These are phyloP conservation scores for Oryzias javanicus DNA, from an alignment of 2,113 vertebrate genomes.

Conservation along the genomic window DNA sequence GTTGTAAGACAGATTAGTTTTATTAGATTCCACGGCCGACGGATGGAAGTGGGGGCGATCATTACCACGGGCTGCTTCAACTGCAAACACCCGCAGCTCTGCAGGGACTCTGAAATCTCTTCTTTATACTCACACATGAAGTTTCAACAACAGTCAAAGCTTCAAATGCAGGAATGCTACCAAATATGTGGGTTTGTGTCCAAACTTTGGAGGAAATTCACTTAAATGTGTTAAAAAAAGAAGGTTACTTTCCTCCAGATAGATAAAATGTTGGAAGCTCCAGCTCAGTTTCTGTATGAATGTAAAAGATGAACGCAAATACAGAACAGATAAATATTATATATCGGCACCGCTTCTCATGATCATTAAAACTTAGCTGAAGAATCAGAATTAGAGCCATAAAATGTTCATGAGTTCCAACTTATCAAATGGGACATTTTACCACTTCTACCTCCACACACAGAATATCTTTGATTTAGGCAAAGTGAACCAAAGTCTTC, in stretches of 20 bases:
- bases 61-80: slow-evolving; percentile 46
- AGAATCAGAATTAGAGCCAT: no score
- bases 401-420: no score
- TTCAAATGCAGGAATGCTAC: not conserved
- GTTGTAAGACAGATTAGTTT: slow-evolving; percentile 41
- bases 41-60: slow-evolving; percentile 28
- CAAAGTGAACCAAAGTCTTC: no score
- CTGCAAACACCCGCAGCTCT: slow-evolving; percentile 25
- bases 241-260: not conserved
- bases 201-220: not conserved
- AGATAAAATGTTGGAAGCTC: not conserved
- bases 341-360: no score
- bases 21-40: slow-evolving; percentile 50
- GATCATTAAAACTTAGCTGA: no score
- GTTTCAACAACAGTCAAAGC: slow-evolving; percentile 5
- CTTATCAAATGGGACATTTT: no score
- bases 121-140: slow-evolving; percentile 4
- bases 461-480: no score
- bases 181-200: slow-evolving; percentile 3
- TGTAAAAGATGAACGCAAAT: not conserved
- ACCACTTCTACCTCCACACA: no score
- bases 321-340: no score
- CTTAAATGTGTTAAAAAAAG: slow-evolving; percentile 1
- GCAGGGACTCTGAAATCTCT: slow-evolving; percentile 17
- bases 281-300: not conserved